phyloP scores from a whole-genome alignment of 2,113 vertebrate species.

The Paradoxurus hermaphroditus region DNA sequence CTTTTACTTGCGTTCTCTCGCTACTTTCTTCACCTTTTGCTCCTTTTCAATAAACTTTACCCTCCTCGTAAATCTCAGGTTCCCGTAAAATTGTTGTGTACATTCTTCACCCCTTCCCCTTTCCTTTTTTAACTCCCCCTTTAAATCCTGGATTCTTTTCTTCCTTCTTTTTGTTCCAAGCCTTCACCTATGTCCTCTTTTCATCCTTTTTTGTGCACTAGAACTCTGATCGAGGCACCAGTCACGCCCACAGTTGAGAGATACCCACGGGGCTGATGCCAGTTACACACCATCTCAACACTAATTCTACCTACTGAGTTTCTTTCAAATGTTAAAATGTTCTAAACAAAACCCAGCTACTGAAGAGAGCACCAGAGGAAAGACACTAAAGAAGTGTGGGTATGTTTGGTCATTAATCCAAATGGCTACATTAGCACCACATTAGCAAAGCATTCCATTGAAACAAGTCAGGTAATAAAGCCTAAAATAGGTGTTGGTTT shows the following conservation, averaged over 20 bases:
- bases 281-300: not conserved
- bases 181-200: not conserved
- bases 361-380: conserved; percentile 16
- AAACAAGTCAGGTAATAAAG: conserved; percentile 20
- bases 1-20: not conserved
- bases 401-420: not conserved
- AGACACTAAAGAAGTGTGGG: not conserved
- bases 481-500: not conserved
- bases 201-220: not conserved
- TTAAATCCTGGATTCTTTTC: not conserved
- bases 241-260: not conserved
- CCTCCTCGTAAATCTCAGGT: not conserved
- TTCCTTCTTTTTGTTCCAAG: not conserved
- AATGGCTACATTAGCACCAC: not conserved
- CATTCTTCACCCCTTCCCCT: not conserved
- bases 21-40: not conserved
- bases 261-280: not conserved
- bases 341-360: not conserved
- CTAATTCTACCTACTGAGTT: not conserved
- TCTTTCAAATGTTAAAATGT: not conserved
- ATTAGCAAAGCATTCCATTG: not conserved
- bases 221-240: not conserved
- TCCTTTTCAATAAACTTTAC: not conserved
- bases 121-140: not conserved
- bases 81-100: not conserved